phyloP scores from a whole-genome alignment of 1,140 invertebrate species.

The Drepana arcuata region DNA sequence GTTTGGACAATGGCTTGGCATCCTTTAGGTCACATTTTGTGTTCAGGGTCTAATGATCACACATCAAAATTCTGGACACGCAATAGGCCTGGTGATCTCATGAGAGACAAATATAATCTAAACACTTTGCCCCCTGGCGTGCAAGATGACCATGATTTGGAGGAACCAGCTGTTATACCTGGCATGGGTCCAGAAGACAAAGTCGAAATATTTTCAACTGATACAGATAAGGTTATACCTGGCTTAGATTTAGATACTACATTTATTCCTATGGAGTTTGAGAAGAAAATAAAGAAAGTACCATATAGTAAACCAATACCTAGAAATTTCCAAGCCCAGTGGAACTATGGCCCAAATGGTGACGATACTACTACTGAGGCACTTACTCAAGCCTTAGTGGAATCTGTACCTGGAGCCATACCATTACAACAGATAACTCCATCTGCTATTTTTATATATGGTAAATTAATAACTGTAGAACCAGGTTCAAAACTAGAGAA shows the following conservation, averaged over 20 bases:
- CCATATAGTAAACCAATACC: slow-evolving; percentile 97
- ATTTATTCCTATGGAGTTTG: slow-evolving; percentile 73
- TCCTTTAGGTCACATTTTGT: slow-evolving; percentile 98
- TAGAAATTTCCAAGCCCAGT: slow-evolving; percentile 95
- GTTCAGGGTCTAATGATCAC: slow-evolving; percentile 98
- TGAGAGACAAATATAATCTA: slow-evolving; percentile 98
- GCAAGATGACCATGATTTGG: slow-evolving; percentile 72
- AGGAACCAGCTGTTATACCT: slow-evolving; percentile 87
- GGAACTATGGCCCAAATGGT: slow-evolving; percentile 81
- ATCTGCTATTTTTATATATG: slow-evolving; percentile 84
- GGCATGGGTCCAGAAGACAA: slow-evolving; percentile 96
- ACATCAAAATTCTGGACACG: slow-evolving; percentile 99
- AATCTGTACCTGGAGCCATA: slow-evolving; percentile 80
- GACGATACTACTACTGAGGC: slow-evolving; percentile 77
- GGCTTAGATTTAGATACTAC: slow-evolving; percentile 88
- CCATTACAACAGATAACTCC: slow-evolving; percentile 81
- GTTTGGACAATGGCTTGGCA: slow-evolving; percentile 99
- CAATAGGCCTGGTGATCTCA: slow-evolving; percentile 97
- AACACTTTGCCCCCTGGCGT: slow-evolving; percentile 89
- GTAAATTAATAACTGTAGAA: slow-evolving; percentile 83
- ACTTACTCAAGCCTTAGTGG: slow-evolving; percentile 77
- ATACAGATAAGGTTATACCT: slow-evolving; percentile 81
- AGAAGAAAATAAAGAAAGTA: slow-evolving; percentile 85
- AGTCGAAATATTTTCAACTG: slow-evolving; percentile 77
- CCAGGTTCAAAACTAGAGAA: slow-evolving; percentile 81